These are phyloP conservation scores for Auanema freiburgensis DNA, from an alignment of 2,888 invertebrate genomes.

Conservation along the genomic window DNA sequence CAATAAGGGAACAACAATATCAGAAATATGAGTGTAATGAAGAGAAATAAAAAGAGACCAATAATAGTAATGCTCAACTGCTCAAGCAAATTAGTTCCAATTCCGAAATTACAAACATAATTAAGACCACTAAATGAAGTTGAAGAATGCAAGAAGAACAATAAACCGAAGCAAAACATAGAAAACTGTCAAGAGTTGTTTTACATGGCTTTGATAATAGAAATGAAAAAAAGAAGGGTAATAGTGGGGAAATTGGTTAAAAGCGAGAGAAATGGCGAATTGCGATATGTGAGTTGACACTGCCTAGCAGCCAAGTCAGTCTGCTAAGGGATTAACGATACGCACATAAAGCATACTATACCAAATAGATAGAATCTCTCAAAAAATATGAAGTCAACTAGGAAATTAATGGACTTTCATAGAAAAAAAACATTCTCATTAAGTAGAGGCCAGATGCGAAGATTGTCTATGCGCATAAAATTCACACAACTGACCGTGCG, in stretches of 20 bases:
- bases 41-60: not conserved
- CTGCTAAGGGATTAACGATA: conserved; percentile 25
- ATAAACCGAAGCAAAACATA: conserved; percentile 3
- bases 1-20: too few relatives aligned
- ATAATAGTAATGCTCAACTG: not conserved
- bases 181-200: not conserved
- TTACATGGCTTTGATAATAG: not conserved
- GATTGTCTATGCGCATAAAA: too few relatives aligned
- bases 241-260: not conserved
- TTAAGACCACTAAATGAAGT: not conserved
- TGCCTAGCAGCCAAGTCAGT: conserved; percentile 15
- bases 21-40: not conserved
- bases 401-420: too few relatives aligned
- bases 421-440: too few relatives aligned
- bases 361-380: too few relatives aligned
- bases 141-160: not conserved
- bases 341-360: conserved; percentile 21
- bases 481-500: too few relatives aligned
- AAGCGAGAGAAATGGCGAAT: conserved; percentile 1
- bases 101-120: not conserved
- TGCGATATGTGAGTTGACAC: conserved; percentile 8
- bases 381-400: too few relatives aligned
- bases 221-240: conserved; percentile 8
- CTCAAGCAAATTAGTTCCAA: not conserved
- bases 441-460: too few relatives aligned